Evolutionary conservation across 2,113 vertebrate genomes (phyloP).

Genomic region (Vulpes vulpes): DNA sequence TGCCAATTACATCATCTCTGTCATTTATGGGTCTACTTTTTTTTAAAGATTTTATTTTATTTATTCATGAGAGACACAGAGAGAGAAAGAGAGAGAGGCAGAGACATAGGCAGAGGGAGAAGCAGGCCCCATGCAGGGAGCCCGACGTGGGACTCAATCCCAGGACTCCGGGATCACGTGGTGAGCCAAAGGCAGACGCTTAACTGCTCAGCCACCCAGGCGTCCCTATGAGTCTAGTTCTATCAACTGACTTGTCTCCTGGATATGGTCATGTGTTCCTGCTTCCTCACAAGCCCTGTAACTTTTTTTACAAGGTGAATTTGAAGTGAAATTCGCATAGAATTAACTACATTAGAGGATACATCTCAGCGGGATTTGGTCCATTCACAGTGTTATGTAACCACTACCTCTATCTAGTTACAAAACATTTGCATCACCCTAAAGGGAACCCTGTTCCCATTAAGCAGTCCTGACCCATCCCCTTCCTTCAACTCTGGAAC

Average conservation of each 20-base stretch:
- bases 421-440: too few species aligned
- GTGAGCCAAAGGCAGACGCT: too few species aligned
- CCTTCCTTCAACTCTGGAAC: too few species aligned
- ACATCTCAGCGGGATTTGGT: not conserved
- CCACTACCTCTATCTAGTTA: too few species aligned
- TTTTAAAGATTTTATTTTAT: too few species aligned
- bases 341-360: not conserved
- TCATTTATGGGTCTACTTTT: not conserved
- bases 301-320: not conserved
- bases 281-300: not conserved
- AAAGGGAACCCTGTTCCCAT: not conserved
- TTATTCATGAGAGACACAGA: too few species aligned
- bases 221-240: not conserved
- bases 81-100: too few species aligned
- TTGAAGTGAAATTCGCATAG: not conserved
- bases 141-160: too few species aligned
- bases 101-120: too few species aligned
- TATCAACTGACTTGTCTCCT: not conserved
- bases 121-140: too few species aligned
- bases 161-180: too few species aligned
- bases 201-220: too few species aligned
- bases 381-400: not conserved
- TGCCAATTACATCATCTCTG: not conserved
- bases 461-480: not conserved
- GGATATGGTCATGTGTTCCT: not conserved